These are phyloP conservation scores for Tenthredo livida DNA, from an alignment of 2,888 invertebrate species.

Conservation along the genomic window DNA sequence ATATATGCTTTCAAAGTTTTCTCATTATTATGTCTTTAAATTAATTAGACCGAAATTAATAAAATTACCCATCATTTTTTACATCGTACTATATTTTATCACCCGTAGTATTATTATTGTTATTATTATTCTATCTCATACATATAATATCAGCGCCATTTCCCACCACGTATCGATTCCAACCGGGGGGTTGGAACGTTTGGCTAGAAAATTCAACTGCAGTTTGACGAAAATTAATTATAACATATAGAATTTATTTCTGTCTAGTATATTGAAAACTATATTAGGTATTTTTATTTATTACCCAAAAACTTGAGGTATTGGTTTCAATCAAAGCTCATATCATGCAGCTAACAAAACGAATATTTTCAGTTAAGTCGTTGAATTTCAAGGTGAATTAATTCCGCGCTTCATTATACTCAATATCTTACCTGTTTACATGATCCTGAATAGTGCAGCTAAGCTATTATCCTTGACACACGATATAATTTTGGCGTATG, in stretches of 20 bases:
- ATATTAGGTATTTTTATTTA: neutral
- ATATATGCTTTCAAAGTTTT: neutral
- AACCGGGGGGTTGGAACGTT: neutral
- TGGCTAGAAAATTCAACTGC: neutral
- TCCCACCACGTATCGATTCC: slow-evolving; percentile 5
- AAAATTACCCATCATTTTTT: slow-evolving; percentile 24
- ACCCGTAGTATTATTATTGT: neutral
- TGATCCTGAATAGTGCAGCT: neutral
- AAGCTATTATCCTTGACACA: slow-evolving; percentile 7
- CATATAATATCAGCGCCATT: slow-evolving; percentile 15
- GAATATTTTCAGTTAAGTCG: neutral
- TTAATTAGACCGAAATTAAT: slow-evolving; percentile 37
- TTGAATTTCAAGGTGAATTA: neutral
- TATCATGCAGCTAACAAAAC: neutral
- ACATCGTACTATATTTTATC: neutral
- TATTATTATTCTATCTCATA: neutral
- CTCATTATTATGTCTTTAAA: slow-evolving; percentile 9
- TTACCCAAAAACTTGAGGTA: neutral
- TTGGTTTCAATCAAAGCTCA: neutral
- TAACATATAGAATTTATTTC: neutral
- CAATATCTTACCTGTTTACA: neutral
- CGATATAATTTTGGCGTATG: slow-evolving; percentile 12
- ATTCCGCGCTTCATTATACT: neutral
- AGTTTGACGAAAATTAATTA: slow-evolving; percentile 1
- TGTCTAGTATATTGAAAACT: neutral